These are phyloP conservation scores for Pherbina coryleti DNA, from an alignment of 2,888 invertebrate genomes.

Conservation along the genomic window DNA sequence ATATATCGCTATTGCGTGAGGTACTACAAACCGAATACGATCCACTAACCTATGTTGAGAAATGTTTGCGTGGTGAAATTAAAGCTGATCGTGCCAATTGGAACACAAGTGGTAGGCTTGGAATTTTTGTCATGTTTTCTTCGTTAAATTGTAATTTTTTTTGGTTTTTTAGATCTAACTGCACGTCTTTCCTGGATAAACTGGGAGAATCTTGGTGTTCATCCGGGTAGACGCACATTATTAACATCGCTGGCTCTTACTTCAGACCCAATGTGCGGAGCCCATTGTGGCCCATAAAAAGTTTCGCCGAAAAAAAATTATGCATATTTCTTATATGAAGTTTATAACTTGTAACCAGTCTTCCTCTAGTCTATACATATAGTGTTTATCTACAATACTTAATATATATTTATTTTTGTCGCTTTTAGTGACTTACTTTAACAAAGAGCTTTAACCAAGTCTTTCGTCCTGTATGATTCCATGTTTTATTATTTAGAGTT, in stretches of 20 bases:
- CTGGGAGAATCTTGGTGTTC: conserved; percentile 97
- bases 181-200: conserved; percentile 98
- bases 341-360: no score
- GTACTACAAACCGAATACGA: conserved; percentile 90
- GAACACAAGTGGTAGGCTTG: conserved; percentile 90
- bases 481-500: not conserved
- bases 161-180: conserved; percentile 82
- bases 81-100: conserved; percentile 91
- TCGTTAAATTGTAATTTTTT: conserved; percentile 52
- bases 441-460: not conserved
- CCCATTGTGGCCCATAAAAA: conserved; percentile 54
- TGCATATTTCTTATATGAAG: no score
- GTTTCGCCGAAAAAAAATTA: not conserved
- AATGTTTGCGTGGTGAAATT: conserved; percentile 90
- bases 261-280: conserved; percentile 74
- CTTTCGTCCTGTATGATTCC: not conserved
- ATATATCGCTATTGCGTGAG: conserved; percentile 93
- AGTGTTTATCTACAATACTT: no score
- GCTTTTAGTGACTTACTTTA: not conserved
- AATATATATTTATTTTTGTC: no score
- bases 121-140: not conserved
- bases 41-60: conserved; percentile 93
- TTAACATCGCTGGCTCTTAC: conserved; percentile 85
- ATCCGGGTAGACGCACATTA: conserved; percentile 86
- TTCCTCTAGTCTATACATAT: no score